Percentiles rank a stretch among this genome's conserved stretches.
Conservation (phyloP, 2,113 vertebrate genomes). For the Sylvicapra grimmia region DNA sequence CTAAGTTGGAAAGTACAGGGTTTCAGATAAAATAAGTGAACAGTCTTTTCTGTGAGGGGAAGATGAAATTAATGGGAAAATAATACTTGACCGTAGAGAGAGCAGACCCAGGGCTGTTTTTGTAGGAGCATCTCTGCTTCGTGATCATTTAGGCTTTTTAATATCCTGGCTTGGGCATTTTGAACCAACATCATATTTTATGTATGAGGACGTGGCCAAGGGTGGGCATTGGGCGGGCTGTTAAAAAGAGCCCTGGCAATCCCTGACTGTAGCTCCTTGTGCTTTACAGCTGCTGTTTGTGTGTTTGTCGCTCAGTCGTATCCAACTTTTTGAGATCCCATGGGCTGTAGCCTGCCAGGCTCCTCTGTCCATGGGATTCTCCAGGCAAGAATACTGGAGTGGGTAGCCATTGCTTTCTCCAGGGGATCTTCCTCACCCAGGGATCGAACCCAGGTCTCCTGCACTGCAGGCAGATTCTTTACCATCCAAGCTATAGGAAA, state of each 20-base stretch:
- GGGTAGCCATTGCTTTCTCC: background rate
- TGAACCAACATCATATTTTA: background rate
- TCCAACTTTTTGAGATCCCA: background rate
- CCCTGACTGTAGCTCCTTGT: background rate
- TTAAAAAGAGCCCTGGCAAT: background rate
- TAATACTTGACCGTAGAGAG: background rate
- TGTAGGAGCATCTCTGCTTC: background rate
- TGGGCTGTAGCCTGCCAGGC: background rate
- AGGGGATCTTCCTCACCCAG: background rate
- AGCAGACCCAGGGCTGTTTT: background rate
- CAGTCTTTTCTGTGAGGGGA: background rate
- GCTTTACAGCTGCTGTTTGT: background rate
- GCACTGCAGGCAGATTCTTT: background rate
- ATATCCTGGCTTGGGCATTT: background rate
- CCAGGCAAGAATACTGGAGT: background rate
- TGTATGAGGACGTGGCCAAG: background rate
- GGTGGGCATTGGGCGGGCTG: background rate
- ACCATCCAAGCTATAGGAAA: background rate
- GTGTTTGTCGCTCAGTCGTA: background rate
- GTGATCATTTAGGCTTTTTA: background rate
- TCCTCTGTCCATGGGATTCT: background rate
- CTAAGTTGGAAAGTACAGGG: background rate
- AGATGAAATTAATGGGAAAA: background rate
- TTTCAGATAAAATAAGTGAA: background rate
- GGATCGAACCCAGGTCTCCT: background rate